Percentiles rank a stretch among this genome's conserved stretches.
These are phyloP conservation scores for Setophaga coronata DNA, from an alignment of 2,113 vertebrate genomes.

Conservation along the genomic window DNA sequence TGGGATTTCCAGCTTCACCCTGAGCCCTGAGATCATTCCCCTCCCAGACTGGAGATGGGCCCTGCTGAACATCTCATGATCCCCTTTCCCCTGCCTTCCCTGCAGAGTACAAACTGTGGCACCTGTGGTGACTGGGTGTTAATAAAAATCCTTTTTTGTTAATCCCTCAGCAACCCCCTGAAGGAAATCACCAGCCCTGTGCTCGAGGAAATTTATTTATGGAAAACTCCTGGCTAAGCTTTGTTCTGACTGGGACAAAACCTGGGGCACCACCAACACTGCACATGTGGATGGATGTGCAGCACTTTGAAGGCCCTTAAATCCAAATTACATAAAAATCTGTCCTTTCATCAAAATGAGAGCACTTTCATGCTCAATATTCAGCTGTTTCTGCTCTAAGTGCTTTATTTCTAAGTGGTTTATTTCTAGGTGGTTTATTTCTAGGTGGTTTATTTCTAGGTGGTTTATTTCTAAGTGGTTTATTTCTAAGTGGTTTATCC, in stretches of 20 bases:
- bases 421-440: neutral
- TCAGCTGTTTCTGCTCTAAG: neutral
- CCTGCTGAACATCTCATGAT: neutral
- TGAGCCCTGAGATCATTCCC: neutral
- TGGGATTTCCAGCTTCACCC: neutral
- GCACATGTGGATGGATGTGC: neutral
- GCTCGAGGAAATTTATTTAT: neutral
- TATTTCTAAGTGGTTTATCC: neutral
- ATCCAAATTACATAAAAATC: neutral
- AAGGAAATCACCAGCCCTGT: neutral
- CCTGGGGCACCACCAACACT: neutral
- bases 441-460: neutral
- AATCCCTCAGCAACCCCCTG: neutral
- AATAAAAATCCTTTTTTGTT: neutral
- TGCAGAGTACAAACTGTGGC: neutral
- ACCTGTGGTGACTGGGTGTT: neutral
- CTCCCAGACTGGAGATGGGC: neutral
- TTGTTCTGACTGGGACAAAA: neutral
- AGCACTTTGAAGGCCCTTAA: neutral
- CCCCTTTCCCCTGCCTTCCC: neutral
- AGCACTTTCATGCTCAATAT: neutral
- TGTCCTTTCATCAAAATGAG: neutral
- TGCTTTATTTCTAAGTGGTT: neutral
- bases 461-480: neutral
- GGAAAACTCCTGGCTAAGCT: neutral